Evolutionary conservation across 2,888 invertebrate species (phyloP), one percentile per base, ranked within the genome.

Genomic region (Druceiella hillmani): DNA sequence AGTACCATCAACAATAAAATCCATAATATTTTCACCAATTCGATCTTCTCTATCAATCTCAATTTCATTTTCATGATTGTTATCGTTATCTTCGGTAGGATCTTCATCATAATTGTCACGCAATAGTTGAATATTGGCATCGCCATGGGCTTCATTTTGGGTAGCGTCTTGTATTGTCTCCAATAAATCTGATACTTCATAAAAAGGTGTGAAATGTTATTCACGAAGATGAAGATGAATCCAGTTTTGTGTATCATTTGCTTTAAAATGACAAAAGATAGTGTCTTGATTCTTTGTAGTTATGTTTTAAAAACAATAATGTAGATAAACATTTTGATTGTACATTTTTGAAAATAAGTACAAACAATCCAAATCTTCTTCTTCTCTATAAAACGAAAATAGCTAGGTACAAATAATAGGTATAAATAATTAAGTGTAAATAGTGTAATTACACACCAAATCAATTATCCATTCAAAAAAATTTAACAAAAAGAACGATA

Each of bases 271-370:
- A 54, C 51, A 51, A 41, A 55, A 55, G 39, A 35, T 35, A 50
- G 47, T 50, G 43, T 53, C 50, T 50, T 54, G 4, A 50, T 52
- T 52, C 24, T 4, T 52, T 51, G 53, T 38, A 50, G 30, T 51
- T 48, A 51, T 33, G 51, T 53, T 54, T 49, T 35, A 52, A 52
- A 22, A 52, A 33, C 29, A 35, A 41, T 52, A 54, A 55, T 55
- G 54, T 33, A 55, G 54, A 51, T 53, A 55, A 53, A 56, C 33
- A 52, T 56, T 55, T 55, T 55, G 52, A 54, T 50, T 51, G 52
- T 54, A 54, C 15, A 48, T 51, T 52, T 54, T 56, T 47, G 55
- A 30, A 30, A 55, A 54, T 40, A 55, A 50, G 45, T 54, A 53
- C 36, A 55, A 51, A 52, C 52, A 53, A 53, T 54, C 47, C 52